Evolutionary conservation across 2,797 vertebrate species (phyloP).

Genomic region (Agapornis canus): DNA sequence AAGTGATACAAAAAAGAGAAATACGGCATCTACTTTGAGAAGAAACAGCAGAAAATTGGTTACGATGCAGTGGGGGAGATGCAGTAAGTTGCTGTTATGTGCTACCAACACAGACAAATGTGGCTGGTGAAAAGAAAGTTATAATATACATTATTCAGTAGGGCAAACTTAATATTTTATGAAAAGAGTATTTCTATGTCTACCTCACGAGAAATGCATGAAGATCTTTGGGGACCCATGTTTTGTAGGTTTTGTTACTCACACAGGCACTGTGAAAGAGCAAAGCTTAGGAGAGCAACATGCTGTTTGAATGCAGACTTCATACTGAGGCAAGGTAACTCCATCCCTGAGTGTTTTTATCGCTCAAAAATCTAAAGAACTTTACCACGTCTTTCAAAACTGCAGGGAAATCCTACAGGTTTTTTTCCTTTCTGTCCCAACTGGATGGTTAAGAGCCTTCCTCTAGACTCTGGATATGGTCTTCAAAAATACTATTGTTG

Average conservation of each 20-base stretch:
- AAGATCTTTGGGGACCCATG: background rate
- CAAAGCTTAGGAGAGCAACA: background rate
- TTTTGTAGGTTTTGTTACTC: slow-evolving; percentile 17
- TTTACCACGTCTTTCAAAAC: background rate
- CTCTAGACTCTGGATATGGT: background rate
- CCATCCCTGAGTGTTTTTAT: background rate
- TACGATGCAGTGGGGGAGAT: background rate
- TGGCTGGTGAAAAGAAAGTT: background rate
- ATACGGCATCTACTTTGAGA: background rate
- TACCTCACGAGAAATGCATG: slow-evolving; percentile 9
- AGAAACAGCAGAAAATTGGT: background rate
- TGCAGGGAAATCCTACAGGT: background rate
- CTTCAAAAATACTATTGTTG: background rate
- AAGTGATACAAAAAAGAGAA: background rate
- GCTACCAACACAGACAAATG: background rate
- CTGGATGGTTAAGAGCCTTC: background rate
- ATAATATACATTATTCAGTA: slow-evolving; percentile 18
- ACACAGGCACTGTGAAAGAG: background rate
- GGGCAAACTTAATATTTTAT: slow-evolving; percentile 48
- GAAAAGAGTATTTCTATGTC: slow-evolving; percentile 7
- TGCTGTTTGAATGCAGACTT: background rate
- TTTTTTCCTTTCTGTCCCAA: background rate
- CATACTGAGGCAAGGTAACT: background rate
- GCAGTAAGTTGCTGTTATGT: background rate
- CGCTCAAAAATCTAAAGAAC: background rate